These are phyloP conservation scores for Cyphomyrmex costatus DNA, from an alignment of 1,140 invertebrate genomes.

Conservation along the genomic window DNA sequence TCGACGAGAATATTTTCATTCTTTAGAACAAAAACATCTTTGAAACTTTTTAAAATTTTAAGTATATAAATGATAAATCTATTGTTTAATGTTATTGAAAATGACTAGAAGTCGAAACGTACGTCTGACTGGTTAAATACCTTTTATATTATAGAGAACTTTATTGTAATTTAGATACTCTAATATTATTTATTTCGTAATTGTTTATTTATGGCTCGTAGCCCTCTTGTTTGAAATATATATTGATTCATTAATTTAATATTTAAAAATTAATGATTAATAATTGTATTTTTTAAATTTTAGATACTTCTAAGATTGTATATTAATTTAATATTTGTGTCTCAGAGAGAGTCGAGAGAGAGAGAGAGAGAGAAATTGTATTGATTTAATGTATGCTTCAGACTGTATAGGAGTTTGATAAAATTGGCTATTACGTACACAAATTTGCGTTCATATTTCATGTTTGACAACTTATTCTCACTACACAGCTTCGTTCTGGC, in stretches of 20 bases:
- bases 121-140: no score
- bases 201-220: no score
- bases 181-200: no score
- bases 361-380: no score
- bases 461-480: not conserved
- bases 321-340: not conserved
- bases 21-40: not conserved
- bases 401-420: not conserved
- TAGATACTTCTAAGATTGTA: not conserved
- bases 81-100: no score
- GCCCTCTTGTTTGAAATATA: no score
- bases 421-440: not conserved
- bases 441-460: not conserved
- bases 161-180: no score
- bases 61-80: no score
- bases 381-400: not conserved
- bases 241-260: not conserved
- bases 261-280: conserved; percentile 2
- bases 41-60: not conserved
- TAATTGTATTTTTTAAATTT: not conserved
- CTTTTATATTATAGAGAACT: no score
- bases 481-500: not conserved
- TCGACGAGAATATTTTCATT: not conserved
- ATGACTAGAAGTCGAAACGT: no score
- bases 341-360: no score